Evolutionary conservation across 2,797 vertebrate species (phyloP), one percentile per base, ranked within the genome.

Genomic region (Myotis myotis): DNA sequence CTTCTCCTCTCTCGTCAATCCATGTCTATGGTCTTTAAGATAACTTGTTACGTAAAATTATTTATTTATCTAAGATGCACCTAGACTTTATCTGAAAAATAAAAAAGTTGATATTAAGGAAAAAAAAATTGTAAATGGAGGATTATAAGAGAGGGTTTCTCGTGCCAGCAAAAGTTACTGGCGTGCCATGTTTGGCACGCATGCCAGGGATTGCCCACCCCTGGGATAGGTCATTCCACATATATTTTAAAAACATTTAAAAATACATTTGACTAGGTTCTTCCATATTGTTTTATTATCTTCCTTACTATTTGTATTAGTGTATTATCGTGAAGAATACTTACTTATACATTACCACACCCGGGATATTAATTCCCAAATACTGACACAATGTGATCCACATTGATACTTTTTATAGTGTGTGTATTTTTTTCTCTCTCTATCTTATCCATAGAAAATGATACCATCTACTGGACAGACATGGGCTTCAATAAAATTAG

Each of bases 381-480:
- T n/a, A 66, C 1, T 84, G 6, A 74, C 91, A 30, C 16, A 83
- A 4, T 71, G 2, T 68, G 19, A 82, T 87, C 19, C 33, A 30
- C 60, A 38, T 53, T 17, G 20, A 78, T 87, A 38, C 1, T 30
- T 90, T 96, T 86, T 83, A 87, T 44, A 95, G 38, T 86, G 1
- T 82, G 1, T 94, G 0, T 51, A 28, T 81, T 70, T 71, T 71
- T 87, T 60, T 44, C 78, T 33, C 6, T 36, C 72, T 80, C 3
- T 70, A 20, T 41, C 6, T 97, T 36, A 89, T 97, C 96, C 53
- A 4, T 81, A 99, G 99, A 98, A 94, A 99, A 99, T 97, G 99
- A 99, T 98, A 99, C 99, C 0, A 98, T 99, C 95, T 99, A 99
- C 96, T 99, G 99, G 99, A 99, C 99, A 87, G 99, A 99, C 96